Base-by-base conservation (phyloP, 1,140 invertebrate genomes). In the Lordiphosa mommai region DNA sequence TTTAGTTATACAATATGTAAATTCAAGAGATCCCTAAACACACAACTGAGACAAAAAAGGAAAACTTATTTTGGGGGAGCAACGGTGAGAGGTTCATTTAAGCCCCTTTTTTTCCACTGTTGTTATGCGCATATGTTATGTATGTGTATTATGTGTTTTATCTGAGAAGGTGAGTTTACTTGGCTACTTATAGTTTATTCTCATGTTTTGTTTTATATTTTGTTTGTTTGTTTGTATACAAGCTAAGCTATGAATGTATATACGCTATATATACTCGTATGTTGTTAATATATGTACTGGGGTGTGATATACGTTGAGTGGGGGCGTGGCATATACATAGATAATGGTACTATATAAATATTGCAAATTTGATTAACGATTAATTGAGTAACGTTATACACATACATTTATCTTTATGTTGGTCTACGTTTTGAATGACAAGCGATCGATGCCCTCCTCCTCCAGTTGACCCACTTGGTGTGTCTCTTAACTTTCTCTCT, bases 321-420 rank as follows among this genome's bases (percentile, higher is more conserved):
- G 60, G 66, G 60, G 66, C 46, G 43, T 64, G 65, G 48, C 51
- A 57, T 65, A 41, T 51, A 63, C 57, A 53, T 65, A 58, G 33
- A 51, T 51, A 58, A 51, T 67, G 60, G 40, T 61, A 59, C 33
- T 72, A 69, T 64, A 72, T 79, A 72, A 53, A 80, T 80, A 79
- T 80, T 80, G 69, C 73, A 69, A 70, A 69, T 37, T 59, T 34
- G 68, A 61, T 69, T 79, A 72, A 72, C 66, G 51, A 46, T 70
- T 72, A 70, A 56, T 64, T 68, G 53, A 66, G 38, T 76, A 72
- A 72, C 67, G 37, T 23, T 76, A 33, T 48, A 64, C 59, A 60
- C 63, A 71, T 63, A 60, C 46, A 65, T 36, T 30, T 23, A 41
- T 49, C 10, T 43, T 43, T 29, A n/a, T 43, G 49, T 53, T 32